Conservation (phyloP, 2,797 vertebrate genomes). For the Semotilus atromaculatus region DNA sequence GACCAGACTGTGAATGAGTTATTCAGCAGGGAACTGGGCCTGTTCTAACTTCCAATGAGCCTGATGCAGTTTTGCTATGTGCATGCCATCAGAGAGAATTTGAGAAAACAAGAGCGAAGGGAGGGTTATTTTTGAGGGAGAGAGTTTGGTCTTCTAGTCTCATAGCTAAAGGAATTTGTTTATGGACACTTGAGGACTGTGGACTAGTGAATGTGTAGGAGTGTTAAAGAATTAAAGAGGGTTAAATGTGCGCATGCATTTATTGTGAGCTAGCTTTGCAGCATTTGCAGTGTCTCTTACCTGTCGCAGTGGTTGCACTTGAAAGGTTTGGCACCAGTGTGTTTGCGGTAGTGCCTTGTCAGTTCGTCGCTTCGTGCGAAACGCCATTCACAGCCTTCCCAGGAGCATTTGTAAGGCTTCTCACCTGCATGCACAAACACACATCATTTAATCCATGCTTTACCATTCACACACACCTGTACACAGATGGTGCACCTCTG, state of each 20-base stretch:
- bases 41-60: conserved; percentile 51
- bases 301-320: conserved; percentile 99
- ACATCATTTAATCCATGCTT: conserved; percentile 41
- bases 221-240: not conserved
- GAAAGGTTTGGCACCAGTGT: conserved; percentile 99
- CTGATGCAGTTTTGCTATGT: conserved; percentile 26
- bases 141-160: conserved; percentile 48
- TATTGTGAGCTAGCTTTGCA: not conserved
- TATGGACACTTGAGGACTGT: conserved; percentile 35
- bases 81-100: conserved; percentile 47
- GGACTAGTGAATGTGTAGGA: conserved; percentile 22
- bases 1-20: conserved; percentile 57
- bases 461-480: conserved; percentile 22
- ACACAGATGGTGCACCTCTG: conserved; percentile 46
- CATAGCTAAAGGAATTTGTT: conserved; percentile 47
- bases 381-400: conserved; percentile 99
- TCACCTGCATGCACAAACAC: conserved; percentile 86
- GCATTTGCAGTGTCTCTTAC: conserved; percentile 74
- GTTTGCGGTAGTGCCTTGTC: conserved; percentile 99
- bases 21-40: conserved; percentile 50
- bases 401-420: conserved; percentile 99
- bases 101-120: conserved; percentile 2
- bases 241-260: conserved; percentile 4
- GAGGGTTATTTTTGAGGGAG: conserved; percentile 27
- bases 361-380: conserved; percentile 99